Evolutionary conservation across 2,888 invertebrate species (phyloP), one percentile per base, ranked within the genome.

Genomic region (Morpho deidamia): DNA sequence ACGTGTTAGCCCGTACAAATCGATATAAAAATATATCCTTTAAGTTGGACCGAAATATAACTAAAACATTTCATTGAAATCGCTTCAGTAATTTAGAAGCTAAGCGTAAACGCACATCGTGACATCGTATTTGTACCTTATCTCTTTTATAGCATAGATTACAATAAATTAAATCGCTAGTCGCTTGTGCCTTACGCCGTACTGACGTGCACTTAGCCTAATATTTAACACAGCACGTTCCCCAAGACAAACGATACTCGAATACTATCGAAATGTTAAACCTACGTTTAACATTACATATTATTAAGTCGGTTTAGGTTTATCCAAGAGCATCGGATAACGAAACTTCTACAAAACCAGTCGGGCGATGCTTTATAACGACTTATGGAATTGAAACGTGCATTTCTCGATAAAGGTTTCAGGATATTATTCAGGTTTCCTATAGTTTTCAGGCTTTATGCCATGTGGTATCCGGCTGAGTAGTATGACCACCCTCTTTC

Each of bases 201-300:
- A 11, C 11, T n/a, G 10, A 46, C 47, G 37, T 52, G 57, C 56
- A 55, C 57, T 59, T 57, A 55, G 54, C 54, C 39, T 41, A 55
- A 59, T 59, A 59, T 55, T 54, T 48, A 45, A 53, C 32, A 43
- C 51, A 51, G 48, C 56, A 51, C 59, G 51, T 51, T 54, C 51
- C 33, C 42, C 54, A 45, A 55, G 41, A 53, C 46, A 44, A 46
- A 50, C 45, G 45, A 46, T 51, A 53, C 52, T 57, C n/a, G 43
- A 33, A 39, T 44, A 51, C 50, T 48, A 56, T 53, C 40, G 49
- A 46, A 53, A 55, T 23, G 38, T 33, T 40, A 34, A 32, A 44
- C 43, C 32, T 51, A 23, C 23, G 1, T 8, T 8, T 14, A n/a
- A 2, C 9, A 3, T 43, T 43, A 43, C 32, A 14, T 43, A 7